Percentiles rank a stretch among this genome's conserved stretches.
These are phyloP conservation scores for Trichopoda pennipes DNA, from an alignment of 2,888 invertebrate species.

Conservation along the genomic window DNA sequence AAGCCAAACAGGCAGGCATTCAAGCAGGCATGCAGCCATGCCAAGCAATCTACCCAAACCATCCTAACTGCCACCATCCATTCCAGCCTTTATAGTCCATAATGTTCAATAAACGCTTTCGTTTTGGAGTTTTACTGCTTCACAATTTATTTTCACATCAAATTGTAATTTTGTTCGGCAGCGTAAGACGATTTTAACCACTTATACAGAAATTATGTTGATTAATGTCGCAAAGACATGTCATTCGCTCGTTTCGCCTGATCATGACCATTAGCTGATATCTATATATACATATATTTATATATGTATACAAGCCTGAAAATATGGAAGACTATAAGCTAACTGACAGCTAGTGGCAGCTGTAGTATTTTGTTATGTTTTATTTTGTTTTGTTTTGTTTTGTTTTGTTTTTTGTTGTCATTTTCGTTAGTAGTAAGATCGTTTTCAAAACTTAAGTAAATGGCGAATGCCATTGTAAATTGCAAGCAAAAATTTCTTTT, in stretches of 20 bases:
- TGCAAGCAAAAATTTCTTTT: conserved; percentile 7
- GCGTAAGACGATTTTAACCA: conserved; percentile 74
- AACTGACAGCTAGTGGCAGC: conserved; percentile 25
- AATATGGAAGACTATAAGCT: no score
- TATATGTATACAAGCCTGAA: not conserved
- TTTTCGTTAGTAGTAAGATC: conserved; percentile 7
- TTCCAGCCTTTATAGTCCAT: not conserved
- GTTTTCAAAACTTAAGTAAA: conserved; percentile 3
- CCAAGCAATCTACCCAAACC: not conserved
- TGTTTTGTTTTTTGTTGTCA: no score
- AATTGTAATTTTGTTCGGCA: conserved; percentile 78
- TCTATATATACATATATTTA: conserved; percentile 21
- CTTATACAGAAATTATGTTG: conserved; percentile 80
- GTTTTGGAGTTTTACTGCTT: conserved; percentile 50
- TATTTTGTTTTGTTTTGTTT: no score
- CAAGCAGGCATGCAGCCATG: not conserved
- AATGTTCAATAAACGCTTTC: conserved; percentile 59
- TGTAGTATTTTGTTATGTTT: not conserved
- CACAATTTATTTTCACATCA: conserved; percentile 81
- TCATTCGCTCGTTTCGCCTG: conserved; percentile 80
- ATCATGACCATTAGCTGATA: conserved; percentile 62
- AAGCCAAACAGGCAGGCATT: not conserved
- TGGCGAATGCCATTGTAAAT: conserved; percentile 1
- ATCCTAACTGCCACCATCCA: no score
- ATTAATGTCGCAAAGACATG: conserved; percentile 80